Percentiles rank a stretch among this genome's conserved stretches.
Conservation (phyloP, 2,888 invertebrate genomes). For the Netelia inedita region DNA sequence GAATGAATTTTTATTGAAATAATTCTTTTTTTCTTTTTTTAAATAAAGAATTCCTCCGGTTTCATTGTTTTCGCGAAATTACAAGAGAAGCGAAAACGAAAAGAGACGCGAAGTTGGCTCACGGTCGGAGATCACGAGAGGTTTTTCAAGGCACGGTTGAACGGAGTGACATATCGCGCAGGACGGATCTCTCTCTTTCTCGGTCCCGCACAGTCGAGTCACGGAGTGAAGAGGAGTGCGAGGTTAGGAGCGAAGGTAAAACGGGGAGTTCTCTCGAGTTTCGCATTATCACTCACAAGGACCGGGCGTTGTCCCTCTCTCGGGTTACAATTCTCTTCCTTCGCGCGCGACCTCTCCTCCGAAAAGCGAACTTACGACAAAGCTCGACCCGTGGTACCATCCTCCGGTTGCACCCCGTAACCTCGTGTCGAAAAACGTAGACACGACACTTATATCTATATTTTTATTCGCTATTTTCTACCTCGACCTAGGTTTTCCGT, state of each 20-base stretch:
- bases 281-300: constrained; percentile 63
- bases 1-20: neutral
- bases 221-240: constrained; percentile 35
- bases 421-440: neutral
- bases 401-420: constrained; percentile 32
- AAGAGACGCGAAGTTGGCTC: constrained; percentile 37
- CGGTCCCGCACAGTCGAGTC: constrained; percentile 45
- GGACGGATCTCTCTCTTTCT: constrained; percentile 38
- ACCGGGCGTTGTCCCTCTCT: constrained; percentile 62
- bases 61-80: constrained; percentile 7
- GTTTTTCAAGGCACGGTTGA: constrained; percentile 8
- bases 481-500: too few relatives aligned
- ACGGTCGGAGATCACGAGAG: neutral
- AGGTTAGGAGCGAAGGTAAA: constrained; percentile 54
- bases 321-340: constrained; percentile 59
- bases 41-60: neutral
- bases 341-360: constrained; percentile 35
- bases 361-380: constrained; percentile 46
- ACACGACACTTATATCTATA: neutral
- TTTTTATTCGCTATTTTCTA: too few relatives aligned
- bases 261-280: constrained; percentile 61
- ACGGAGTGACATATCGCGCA: constrained; percentile 58
- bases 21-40: too few relatives aligned
- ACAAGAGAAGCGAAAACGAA: neutral
- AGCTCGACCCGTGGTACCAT: constrained; percentile 25